Evolutionary conservation across 2,888 invertebrate genomes (phyloP), one percentile per base, ranked within the genome.

Genomic region (Crocallis elinguaria): DNA sequence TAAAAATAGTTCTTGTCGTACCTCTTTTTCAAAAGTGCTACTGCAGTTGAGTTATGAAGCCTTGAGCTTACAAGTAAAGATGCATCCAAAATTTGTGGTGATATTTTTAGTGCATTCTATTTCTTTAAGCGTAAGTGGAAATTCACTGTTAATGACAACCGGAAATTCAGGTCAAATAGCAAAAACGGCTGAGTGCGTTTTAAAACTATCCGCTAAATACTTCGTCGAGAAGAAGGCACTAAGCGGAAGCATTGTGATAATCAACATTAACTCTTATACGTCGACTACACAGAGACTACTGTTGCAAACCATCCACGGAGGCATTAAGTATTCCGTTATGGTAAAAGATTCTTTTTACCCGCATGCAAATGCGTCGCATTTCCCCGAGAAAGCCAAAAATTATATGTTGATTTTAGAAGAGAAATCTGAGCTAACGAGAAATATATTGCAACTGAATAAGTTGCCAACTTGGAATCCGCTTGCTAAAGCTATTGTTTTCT

Each of bases 361-460:
- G 55, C 92, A 92, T 69, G 86, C 84, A 46, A 92, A 92, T 73
- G 92, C 92, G 45, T 90, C 92, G 27, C 92, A 92, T 77, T 92
- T 92, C 60, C 90, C 87, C 12, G 92, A 92, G 76, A 92, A 88
- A 78, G 92, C 92, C 50, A 91, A 92, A 79, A 92, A 92, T 82
- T 92, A 92, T 75, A 86, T 92, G 88, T 77, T 92, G 77, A 86
- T 92, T 77, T 79, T 92, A 59, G 90, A 92, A 75, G 84, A 88
- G 57, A 87, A 86, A 77, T 77, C 79, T 35, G 91, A 92, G 67
- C 73, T 92, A 32, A 77, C 69, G 60, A 79, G 86, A 64, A 88
- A 92, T 73, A 88, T 92, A 72, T 66, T 85, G 57, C 88, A 90
- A 69, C 72, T 92, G 61, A 86, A 86, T 60, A 87, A 84, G 69